Evolutionary conservation across 2,797 vertebrate genomes (phyloP).

Genomic region (Sebastolobus altivelis): DNA sequence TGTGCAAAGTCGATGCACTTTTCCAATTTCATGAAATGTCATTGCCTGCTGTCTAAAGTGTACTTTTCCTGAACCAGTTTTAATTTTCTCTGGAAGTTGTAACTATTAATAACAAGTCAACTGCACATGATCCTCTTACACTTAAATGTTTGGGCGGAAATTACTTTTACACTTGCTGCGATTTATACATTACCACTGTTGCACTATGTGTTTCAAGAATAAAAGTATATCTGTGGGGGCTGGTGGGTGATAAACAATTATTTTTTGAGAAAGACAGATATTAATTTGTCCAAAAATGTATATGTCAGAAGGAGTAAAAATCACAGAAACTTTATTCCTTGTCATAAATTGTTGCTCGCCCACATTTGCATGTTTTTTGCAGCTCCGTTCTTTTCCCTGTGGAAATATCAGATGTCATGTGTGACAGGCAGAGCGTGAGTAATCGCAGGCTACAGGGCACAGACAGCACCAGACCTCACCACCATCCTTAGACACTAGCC

Average conservation of each 20-base stretch:
- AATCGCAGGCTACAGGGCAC: conserved; percentile 43
- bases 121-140: conserved; percentile 14
- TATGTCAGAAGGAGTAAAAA: not conserved
- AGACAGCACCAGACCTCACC: conserved; percentile 29
- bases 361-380: conserved; percentile 1
- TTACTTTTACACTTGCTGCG: not conserved
- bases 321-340: not conserved
- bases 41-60: conserved; percentile 8
- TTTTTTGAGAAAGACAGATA: not conserved
- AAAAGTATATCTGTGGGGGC: not conserved
- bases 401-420: conserved; percentile 58
- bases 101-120: conserved; percentile 16
- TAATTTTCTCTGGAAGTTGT: conserved; percentile 35
- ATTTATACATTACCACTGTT: not conserved
- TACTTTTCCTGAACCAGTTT: conserved; percentile 22
- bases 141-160: not conserved
- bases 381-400: conserved; percentile 24
- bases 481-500: conserved; percentile 31
- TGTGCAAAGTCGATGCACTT: not conserved
- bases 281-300: conserved; percentile 12
- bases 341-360: not conserved
- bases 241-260: not conserved
- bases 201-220: not conserved
- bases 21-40: conserved; percentile 40
- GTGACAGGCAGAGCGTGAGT: conserved; percentile 51